A percentile compares a stretch with the other conserved stretches of the same genome.
Conservation (phyloP, 2,888 invertebrate species). For the Pyrocoelia pectoralis region DNA sequence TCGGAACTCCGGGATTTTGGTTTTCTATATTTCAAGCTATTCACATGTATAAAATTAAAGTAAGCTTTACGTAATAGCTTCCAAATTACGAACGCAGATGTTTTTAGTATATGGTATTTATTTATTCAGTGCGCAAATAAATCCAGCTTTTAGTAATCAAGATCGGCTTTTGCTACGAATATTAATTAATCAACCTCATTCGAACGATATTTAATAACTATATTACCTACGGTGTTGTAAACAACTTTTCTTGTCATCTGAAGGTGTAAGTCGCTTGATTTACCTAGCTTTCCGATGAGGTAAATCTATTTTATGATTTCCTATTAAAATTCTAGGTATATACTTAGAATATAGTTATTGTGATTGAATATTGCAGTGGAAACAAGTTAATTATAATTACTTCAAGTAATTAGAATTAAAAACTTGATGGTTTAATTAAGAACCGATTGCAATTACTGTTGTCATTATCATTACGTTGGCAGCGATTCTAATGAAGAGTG, state of each 20-base stretch:
- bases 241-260: background rate
- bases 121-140: no score
- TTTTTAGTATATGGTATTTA: no score
- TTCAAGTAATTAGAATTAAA: slow-evolving; percentile 13
- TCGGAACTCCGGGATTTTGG: no score
- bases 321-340: no score
- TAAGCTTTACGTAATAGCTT: no score
- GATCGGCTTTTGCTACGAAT: background rate
- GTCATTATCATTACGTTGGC: slow-evolving; percentile 13
- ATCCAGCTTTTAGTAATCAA: no score
- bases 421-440: slow-evolving; percentile 10
- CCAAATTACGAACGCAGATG: no score
- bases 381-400: background rate
- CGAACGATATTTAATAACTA: background rate
- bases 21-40: no score
- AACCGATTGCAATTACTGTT: background rate
- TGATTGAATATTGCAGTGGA: background rate
- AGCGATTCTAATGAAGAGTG: slow-evolving; percentile 22
- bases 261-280: slow-evolving; percentile 1
- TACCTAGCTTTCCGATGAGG: background rate
- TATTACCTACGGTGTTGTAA: no score
- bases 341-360: background rate
- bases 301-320: background rate
- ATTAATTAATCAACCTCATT: background rate
- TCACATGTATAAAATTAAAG: no score